Evolutionary conservation across 30 jellyfish, hydroid and myxozoan species (phyloP), one percentile per base, ranked within the genome.

Genomic region (Cassiopea andromeda): DNA sequence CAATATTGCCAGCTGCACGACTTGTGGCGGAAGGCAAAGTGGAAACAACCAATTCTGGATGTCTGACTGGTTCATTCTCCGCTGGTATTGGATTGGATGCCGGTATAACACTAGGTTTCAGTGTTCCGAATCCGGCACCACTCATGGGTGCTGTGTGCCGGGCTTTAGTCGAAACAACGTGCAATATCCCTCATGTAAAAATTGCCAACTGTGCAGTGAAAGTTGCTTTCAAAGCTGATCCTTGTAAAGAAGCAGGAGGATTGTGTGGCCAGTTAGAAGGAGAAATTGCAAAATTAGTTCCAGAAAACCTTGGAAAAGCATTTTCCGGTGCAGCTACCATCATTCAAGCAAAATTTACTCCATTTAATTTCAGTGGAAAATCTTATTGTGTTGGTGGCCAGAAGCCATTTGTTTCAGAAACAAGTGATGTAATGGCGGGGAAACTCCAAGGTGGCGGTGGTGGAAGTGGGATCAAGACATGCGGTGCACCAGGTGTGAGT

Each of bases 81-180:
- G 91, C 84, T 68, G 91, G 91, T n/a, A 71, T 83, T 49, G 91
- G 91, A 9, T 82, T 83, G 3, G 84, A 69, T 69, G 84, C 91
- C 16, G 91, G 84, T 17, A 44, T 83, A 19, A n/a, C 84, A 6
- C 58, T 45, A 45, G 91, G 73, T 50, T 69, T 71, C 16, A 7
- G 76, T 4, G 69, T 68, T 14, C 84, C 84, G 2, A 83, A 48
- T 19, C 91, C 91, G 1, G 91, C 61, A 12, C 48, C 12, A 0
- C 67, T 83, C 46, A 16, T 69, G 67, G 91, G 91, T 47, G 73
- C 46, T 46, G 91, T 70, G 1, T 83, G 91, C 49, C 46, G 64
- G 64, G 64, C 64, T 54, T 54, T 54, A 10, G 64, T 15, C 19
- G 91, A 48, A 19, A 75, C 73, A 46, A 46, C 66, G 15, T 48